These are phyloP conservation scores for Falco concolor DNA, from an alignment of 2,797 vertebrate genomes.

Conservation along the genomic window DNA sequence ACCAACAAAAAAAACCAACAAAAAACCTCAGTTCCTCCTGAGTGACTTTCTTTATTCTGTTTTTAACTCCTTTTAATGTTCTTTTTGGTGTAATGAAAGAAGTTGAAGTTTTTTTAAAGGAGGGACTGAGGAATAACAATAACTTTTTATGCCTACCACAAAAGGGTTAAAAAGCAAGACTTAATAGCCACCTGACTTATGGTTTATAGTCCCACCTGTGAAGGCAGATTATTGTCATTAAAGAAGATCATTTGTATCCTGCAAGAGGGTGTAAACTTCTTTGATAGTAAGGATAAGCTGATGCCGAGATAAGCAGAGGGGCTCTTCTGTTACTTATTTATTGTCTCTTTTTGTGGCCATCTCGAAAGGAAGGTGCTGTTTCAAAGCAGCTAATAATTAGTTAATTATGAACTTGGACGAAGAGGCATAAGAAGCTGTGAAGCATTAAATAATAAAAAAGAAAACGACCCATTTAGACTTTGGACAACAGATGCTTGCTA, in stretches of 20 bases:
- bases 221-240: conserved; percentile 72
- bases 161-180: conserved; percentile 54
- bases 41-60: not conserved
- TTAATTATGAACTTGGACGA: conserved; percentile 83
- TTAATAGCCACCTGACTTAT: conserved; percentile 53
- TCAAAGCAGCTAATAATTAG: conserved; percentile 82
- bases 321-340: conserved; percentile 78
- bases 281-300: conserved; percentile 83
- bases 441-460: conserved; percentile 76
- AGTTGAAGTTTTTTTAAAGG: not conserved
- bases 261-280: conserved; percentile 63
- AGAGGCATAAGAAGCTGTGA: conserved; percentile 72
- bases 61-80: not conserved
- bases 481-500: conserved; percentile 75
- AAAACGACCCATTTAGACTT: conserved; percentile 77
- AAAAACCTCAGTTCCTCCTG: not conserved
- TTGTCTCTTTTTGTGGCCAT: conserved; percentile 79
- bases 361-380: conserved; percentile 75
- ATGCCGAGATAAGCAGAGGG: conserved; percentile 74
- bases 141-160: not conserved
- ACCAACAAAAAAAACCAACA: too few species aligned
- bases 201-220: conserved; percentile 63
- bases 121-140: not conserved
- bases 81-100: not conserved
- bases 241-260: conserved; percentile 64